Evolutionary conservation across 2,113 vertebrate genomes (phyloP), one percentile per base, ranked within the genome.

Genomic region (Neotoma lepida): DNA sequence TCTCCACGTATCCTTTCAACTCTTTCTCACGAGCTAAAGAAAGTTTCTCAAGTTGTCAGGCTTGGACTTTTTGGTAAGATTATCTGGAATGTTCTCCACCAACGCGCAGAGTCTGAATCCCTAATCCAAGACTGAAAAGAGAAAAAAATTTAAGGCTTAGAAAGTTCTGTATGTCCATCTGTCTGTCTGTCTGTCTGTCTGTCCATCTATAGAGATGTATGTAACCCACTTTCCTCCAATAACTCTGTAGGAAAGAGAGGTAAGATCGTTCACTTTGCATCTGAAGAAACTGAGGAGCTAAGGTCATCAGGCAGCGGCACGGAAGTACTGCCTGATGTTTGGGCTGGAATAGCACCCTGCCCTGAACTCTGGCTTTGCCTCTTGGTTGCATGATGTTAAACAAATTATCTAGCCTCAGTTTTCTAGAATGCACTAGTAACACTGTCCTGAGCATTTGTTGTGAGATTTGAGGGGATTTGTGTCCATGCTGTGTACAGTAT

Each of bases 401-500:
- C 9, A 77, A 81, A 22, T 68, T 35, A 15, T n/a, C 73, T 15
- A 20, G 66, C 39, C 90, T 68, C 46, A 24, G 66, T 68, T 89
- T 61, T 22, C 68, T 91, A 44, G 41, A 56, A 58, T 28, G 30
- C 10, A 46, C 39, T 18, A 4, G 33, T 26, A 54, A 20, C 2
- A 54, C 4, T 68, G 14, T 6, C 39, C 4, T 26, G 61, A 70
- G 56, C 41, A 6, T 35, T 10, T 8, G 6, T 39, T 10, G 35
- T 46, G 84, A 24, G 54, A 61, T 9, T 1, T n/a, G 46, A 88
- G 30, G 39, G 26, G 4, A 14, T 17, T 26, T 39, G n/a, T n/a
- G n/a, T 63, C 26, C 24, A 10, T 6, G 9, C 0, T 22, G 41
- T 33, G 2, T 22, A 0, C 0, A 2, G 76, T 49, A 44, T 0